Conservation (phyloP, 2,888 invertebrate genomes). For the Diarsia brunnea region DNA sequence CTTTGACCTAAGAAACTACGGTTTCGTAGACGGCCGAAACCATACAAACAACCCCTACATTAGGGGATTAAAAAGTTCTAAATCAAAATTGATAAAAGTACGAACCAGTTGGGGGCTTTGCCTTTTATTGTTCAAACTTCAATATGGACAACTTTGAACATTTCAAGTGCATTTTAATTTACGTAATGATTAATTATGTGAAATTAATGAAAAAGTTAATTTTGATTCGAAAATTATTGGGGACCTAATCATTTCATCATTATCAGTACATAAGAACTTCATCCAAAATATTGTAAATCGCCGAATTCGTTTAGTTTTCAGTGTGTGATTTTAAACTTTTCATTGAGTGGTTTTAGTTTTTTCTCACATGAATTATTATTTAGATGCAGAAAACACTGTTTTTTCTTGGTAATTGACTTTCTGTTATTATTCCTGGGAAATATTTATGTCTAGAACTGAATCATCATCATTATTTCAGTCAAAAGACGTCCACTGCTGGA, state of each 20-base stretch:
- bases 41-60: conserved; percentile 47
- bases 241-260: too few species aligned
- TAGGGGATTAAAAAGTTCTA: conserved; percentile 27
- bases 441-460: background rate
- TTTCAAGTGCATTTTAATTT: conserved; percentile 34
- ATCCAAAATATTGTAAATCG: background rate
- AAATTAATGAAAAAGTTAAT: background rate
- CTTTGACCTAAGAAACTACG: conserved; percentile 23
- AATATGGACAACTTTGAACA: conserved; percentile 24
- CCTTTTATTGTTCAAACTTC: conserved; percentile 44
- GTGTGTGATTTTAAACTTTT: background rate
- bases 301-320: background rate
- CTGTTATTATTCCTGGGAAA: background rate
- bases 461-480: too few species aligned
- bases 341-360: background rate
- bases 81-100: conserved; percentile 52
- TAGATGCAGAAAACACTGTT: background rate
- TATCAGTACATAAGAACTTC: background rate
- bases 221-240: background rate
- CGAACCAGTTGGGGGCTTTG: conserved; percentile 24
- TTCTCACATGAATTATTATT: background rate
- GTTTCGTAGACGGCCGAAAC: too few species aligned
- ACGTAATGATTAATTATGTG: conserved; percentile 22
- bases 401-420: background rate
- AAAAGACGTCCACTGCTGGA: too few species aligned